Percentiles rank a stretch among this genome's conserved stretches.
Conservation (phyloP, 2,888 invertebrate genomes). For the Drosophila cognata region DNA sequence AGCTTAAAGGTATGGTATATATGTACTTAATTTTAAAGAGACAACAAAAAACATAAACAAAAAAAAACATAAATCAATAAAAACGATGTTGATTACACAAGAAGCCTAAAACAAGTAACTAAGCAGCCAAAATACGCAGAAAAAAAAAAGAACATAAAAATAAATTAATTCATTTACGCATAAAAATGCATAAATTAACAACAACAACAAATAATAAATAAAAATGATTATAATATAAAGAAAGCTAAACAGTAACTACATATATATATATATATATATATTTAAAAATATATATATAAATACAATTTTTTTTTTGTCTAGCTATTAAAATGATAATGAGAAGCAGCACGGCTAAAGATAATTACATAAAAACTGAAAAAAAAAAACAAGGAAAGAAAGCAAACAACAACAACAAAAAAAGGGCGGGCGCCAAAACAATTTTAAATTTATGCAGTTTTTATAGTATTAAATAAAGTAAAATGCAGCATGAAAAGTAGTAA, state of each 20-base stretch:
- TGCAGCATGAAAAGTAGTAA: constrained; percentile 29
- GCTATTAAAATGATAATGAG: constrained; percentile 42
- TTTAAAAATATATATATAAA: constrained; percentile 16
- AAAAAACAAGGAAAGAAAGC: constrained; percentile 5
- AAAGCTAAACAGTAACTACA: constrained; percentile 7
- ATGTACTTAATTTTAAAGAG: constrained; percentile 59
- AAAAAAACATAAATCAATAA: not conserved
- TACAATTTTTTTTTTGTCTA: constrained; percentile 49
- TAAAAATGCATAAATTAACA: constrained; percentile 4
- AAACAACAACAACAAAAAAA: not conserved
- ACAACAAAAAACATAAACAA: not conserved
- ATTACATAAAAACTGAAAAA: constrained; percentile 13
- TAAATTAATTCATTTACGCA: constrained; percentile 9
- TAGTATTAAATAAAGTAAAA: constrained; percentile 48
- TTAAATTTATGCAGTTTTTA: constrained; percentile 75
- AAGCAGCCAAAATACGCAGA: constrained; percentile 60
- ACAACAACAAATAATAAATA: not conserved
- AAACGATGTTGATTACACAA: constrained; percentile 45
- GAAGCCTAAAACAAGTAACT: constrained; percentile 59
- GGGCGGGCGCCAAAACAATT: constrained; percentile 60
- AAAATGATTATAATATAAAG: constrained; percentile 2
- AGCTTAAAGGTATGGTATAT: constrained; percentile 56
- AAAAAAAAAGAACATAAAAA: constrained; percentile 12
- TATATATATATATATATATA: constrained; percentile 2
- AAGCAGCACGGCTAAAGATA: constrained; percentile 32